phyloP scores from a whole-genome alignment of 64 coral and sea anemone species.

The Anthopleura sola region DNA sequence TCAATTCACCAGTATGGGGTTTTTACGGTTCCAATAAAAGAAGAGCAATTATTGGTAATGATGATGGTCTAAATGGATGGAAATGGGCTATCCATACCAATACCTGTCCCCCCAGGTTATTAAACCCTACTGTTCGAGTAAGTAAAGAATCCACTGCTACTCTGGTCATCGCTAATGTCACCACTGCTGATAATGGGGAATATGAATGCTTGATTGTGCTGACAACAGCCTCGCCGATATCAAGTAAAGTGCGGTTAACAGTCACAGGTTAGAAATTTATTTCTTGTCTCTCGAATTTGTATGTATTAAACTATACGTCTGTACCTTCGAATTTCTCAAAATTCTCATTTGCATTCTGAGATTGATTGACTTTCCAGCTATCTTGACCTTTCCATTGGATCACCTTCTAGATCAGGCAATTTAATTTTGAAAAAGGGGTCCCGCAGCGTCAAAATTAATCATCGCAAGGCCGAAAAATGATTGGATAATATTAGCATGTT shows the following conservation, averaged over 20 bases:
- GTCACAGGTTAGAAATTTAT: too few species aligned
- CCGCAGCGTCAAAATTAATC: too few species aligned
- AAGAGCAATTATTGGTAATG: background rate
- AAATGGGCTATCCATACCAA: background rate
- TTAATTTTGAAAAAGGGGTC: too few species aligned
- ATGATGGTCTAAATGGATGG: background rate
- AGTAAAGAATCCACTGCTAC: conserved; percentile 12
- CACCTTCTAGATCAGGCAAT: too few species aligned
- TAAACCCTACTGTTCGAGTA: background rate
- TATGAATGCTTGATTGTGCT: background rate
- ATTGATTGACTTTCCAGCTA: too few species aligned
- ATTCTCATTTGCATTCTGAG: too few species aligned
- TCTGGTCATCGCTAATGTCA: conserved; percentile 10
- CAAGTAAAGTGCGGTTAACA: background rate
- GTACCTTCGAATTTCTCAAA: too few species aligned
- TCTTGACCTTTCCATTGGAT: too few species aligned
- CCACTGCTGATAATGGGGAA: background rate
- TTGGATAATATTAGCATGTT: too few species aligned
- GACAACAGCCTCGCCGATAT: background rate
- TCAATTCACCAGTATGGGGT: background rate
- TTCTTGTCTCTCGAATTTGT: too few species aligned
- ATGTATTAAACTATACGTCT: too few species aligned
- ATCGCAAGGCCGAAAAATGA: too few species aligned
- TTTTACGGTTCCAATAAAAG: background rate
- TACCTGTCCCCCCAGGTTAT: background rate